These are phyloP conservation scores for Atrina japonica DNA, from an alignment of 2,888 invertebrate species.

Conservation along the genomic window DNA sequence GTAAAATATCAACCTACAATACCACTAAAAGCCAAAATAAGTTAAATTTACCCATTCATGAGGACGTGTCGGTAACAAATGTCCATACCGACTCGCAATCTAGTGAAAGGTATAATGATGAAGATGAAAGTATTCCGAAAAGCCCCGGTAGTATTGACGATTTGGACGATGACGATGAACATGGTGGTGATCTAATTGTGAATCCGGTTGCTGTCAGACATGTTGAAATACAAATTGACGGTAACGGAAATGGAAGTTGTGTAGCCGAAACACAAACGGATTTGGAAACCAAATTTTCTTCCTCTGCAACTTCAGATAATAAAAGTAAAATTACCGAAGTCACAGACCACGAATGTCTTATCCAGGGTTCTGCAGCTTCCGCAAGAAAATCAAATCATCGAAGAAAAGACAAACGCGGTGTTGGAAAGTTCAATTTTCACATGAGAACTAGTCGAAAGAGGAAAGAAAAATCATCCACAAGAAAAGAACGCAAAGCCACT, in stretches of 20 bases:
- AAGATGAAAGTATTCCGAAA: slow-evolving; percentile 57
- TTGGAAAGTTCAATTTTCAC: slow-evolving; percentile 79
- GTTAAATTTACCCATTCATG: slow-evolving; percentile 51
- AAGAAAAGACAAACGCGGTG: slow-evolving; percentile 71
- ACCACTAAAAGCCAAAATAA: slow-evolving; percentile 62
- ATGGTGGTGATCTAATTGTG: slow-evolving; percentile 92
- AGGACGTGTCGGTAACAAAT: slow-evolving; percentile 62
- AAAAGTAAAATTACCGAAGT: slow-evolving; percentile 14
- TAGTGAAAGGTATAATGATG: slow-evolving; percentile 69
- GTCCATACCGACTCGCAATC: slow-evolving; percentile 67
- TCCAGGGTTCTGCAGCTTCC: neutral
- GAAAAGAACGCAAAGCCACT: slow-evolving; percentile 94
- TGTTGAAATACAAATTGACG: slow-evolving; percentile 43
- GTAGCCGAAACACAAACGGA: slow-evolving; percentile 36
- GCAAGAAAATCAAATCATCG: slow-evolving; percentile 31
- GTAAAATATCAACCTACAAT: slow-evolving; percentile 70
- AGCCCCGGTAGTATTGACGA: slow-evolving; percentile 59
- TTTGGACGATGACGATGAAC: slow-evolving; percentile 86
- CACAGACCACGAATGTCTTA: slow-evolving; percentile 26
- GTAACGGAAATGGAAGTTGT: slow-evolving; percentile 47
- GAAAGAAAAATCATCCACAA: slow-evolving; percentile 75
- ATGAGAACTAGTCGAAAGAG: slow-evolving; percentile 91
- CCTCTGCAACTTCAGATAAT: slow-evolving; percentile 11
- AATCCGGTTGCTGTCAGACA: slow-evolving; percentile 87
- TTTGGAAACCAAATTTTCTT: slow-evolving; percentile 38